Evolutionary conservation across 2,113 vertebrate species (phyloP).

Genomic region (Tympanuchus pallidicinctus): DNA sequence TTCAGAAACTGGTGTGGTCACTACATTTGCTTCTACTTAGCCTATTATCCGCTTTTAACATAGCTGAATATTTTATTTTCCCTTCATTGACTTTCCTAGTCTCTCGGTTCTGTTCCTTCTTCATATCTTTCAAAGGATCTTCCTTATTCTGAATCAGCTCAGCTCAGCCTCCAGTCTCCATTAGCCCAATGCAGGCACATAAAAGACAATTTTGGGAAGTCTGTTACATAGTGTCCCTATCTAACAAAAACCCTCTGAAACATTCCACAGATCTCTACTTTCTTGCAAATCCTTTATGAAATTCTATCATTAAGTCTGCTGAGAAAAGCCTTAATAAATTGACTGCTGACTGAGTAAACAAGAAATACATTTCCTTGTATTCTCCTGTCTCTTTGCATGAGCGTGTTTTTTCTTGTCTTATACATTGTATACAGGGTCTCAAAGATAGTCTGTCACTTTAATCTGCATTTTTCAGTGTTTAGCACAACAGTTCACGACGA

Average conservation of each 20-base stretch:
- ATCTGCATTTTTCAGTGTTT: slow-evolving; percentile 28
- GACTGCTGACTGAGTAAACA: not conserved
- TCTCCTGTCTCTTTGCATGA: not conserved
- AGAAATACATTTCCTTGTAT: not conserved
- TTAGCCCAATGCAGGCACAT: not conserved
- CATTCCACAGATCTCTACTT: not conserved
- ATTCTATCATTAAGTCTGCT: rapidly evolving
- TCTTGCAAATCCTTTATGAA: not conserved
- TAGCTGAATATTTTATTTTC: not conserved
- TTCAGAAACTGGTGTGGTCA: not conserved
- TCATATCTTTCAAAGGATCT: not conserved
- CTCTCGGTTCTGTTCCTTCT: not conserved
- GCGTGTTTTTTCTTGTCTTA: not conserved
- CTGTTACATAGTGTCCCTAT: not conserved
- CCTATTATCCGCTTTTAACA: not conserved
- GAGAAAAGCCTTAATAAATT: not conserved
- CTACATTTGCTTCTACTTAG: not conserved
- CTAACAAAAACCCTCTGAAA: not conserved
- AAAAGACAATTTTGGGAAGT: not conserved
- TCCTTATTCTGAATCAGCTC: not conserved
- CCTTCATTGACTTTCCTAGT: not conserved
- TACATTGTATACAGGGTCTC: not conserved
- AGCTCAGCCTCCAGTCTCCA: not conserved
- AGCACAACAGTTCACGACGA: slow-evolving; percentile 25
- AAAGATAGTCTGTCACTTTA: slow-evolving; percentile 52